Evolutionary conservation across 1,140 invertebrate genomes (phyloP).

Genomic region (Drosophila lowei): DNA sequence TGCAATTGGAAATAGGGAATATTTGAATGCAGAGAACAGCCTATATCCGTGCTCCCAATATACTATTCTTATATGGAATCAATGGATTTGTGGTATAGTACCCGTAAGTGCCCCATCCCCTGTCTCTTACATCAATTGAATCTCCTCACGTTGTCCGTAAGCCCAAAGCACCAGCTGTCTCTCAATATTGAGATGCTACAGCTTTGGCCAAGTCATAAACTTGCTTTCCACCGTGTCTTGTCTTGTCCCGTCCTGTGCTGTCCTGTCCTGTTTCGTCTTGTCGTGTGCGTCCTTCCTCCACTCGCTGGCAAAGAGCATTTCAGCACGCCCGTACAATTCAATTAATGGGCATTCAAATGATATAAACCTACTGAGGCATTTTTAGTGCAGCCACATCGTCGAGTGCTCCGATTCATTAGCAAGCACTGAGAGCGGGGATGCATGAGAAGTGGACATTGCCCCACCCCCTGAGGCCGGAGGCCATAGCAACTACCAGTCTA

Average conservation of each 20-base stretch:
- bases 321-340: constrained; percentile 68
- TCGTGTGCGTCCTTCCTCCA: background rate
- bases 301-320: constrained; percentile 14
- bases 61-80: no score
- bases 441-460: constrained; percentile 27
- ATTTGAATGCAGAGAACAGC: background rate
- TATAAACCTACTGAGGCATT: constrained; percentile 71
- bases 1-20: no score
- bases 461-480: background rate
- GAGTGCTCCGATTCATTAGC: constrained; percentile 62
- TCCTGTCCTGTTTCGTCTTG: constrained; percentile 9
- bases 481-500: constrained; percentile 14
- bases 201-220: constrained; percentile 20
- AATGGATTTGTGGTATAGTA: background rate
- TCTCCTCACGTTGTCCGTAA: no score
- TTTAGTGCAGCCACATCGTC: constrained; percentile 58
- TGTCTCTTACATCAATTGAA: no score
- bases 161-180: background rate
- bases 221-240: background rate
- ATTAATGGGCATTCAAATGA: constrained; percentile 80
- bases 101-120: background rate
- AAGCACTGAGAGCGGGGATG: constrained; percentile 34
- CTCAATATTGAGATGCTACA: constrained; percentile 15
- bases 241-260: constrained; percentile 1
- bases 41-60: no score